A percentile compares a stretch with the other conserved stretches of the same genome.
phyloP scores from a whole-genome alignment of 2,113 vertebrate species.

The Mungos mungo region DNA sequence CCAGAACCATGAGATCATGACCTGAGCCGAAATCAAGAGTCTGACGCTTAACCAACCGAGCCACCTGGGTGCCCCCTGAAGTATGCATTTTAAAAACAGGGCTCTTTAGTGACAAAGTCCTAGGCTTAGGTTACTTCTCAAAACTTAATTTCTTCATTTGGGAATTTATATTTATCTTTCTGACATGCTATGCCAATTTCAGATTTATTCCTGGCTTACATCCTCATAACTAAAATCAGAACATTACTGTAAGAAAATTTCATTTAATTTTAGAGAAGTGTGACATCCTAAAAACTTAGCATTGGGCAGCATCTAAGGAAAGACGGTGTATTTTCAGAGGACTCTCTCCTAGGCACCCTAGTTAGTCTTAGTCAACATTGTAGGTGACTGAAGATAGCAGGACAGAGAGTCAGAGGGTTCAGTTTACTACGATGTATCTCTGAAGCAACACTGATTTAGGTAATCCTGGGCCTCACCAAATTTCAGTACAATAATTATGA shows the following conservation, averaged over 20 bases:
- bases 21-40: too few relatives aligned
- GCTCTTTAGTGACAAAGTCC: not conserved
- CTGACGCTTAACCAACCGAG: too few relatives aligned
- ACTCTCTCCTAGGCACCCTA: not conserved
- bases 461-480: not conserved
- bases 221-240: not conserved
- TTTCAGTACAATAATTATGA: not conserved
- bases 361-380: not conserved
- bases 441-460: not conserved
- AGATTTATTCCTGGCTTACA: not conserved
- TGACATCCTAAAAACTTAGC: not conserved
- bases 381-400: not conserved
- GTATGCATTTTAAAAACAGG: not conserved
- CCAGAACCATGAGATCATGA: too few relatives aligned
- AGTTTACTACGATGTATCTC: not conserved
- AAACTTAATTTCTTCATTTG: not conserved
- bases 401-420: not conserved
- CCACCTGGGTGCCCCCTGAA: not conserved
- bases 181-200: not conserved
- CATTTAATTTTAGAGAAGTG: constrained; percentile 11
- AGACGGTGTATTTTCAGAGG: not conserved
- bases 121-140: not conserved
- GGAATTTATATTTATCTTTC: not conserved
- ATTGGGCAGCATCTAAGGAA: not conserved
- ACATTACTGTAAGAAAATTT: not conserved